A percentile compares a stretch with the other conserved stretches of the same genome.
phyloP scores from a whole-genome alignment of 2,888 invertebrate genomes.

The Xanthia togata region DNA sequence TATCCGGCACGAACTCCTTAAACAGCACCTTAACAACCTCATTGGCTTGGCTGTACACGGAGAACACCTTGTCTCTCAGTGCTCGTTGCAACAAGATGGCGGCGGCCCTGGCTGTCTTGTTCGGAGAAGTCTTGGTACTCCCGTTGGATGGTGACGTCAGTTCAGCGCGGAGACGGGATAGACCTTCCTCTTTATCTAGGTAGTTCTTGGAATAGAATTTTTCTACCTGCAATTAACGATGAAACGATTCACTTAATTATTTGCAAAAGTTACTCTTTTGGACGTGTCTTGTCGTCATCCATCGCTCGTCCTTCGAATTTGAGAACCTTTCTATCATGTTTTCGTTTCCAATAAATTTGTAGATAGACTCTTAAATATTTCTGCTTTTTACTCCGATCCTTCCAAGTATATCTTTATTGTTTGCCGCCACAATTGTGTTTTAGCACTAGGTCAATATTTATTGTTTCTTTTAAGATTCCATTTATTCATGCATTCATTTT shows the following conservation, averaged over 20 bases:
- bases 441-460: no score
- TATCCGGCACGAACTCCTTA: slow-evolving; percentile 95
- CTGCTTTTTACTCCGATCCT: no score
- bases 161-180: slow-evolving; percentile 91
- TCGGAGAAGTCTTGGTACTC: slow-evolving; percentile 90
- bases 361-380: no score
- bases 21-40: slow-evolving; percentile 95
- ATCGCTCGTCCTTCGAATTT: neutral
- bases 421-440: neutral
- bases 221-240: slow-evolving; percentile 92
- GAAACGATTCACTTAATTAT: neutral
- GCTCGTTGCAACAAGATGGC: slow-evolving; percentile 95
- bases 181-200: slow-evolving; percentile 96
- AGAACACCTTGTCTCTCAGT: slow-evolving; percentile 96
- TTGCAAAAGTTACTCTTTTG: neutral
- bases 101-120: slow-evolving; percentile 95
- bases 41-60: slow-evolving; percentile 96
- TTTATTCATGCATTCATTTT: no score
- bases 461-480: no score
- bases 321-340: neutral
- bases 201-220: slow-evolving; percentile 97
- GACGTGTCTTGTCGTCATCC: neutral
- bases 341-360: neutral
- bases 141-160: slow-evolving; percentile 84
- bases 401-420: neutral